Conservation (phyloP, 2,113 vertebrate genomes). For the Verasper variegatus region DNA sequence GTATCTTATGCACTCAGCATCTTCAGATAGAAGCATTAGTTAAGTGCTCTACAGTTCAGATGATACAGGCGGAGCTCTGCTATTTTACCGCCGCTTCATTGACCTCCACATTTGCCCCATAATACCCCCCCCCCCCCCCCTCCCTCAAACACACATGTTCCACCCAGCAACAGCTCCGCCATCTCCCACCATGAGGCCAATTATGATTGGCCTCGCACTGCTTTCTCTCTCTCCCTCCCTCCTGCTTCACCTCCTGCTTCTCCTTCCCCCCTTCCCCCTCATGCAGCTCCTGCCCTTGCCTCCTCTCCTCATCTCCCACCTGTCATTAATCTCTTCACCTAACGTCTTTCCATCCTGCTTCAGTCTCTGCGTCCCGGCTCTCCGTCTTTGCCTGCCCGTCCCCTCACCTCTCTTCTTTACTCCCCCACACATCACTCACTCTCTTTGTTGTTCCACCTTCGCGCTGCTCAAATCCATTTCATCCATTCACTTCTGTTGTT, state of each 20-base stretch:
- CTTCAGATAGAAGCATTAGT: conserved; percentile 28
- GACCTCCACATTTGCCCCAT: conserved; percentile 52
- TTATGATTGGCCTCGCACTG: conserved; percentile 39
- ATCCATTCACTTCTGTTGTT: no score
- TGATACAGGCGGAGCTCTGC: conserved; percentile 7
- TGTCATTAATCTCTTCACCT: conserved; percentile 30
- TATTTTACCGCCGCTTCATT: conserved; percentile 43
- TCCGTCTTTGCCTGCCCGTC: no score
- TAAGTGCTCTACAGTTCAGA: conserved; percentile 27
- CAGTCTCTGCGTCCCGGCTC: no score
- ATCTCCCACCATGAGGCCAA: conserved; percentile 57
- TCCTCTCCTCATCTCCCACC: conserved; percentile 29
- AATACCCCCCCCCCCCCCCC: conserved; percentile 7
- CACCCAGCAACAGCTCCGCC: conserved; percentile 72
- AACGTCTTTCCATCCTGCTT: not conserved
- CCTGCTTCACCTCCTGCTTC: not conserved
- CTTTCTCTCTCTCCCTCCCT: conserved; percentile 12
- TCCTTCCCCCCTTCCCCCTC: conserved; percentile 10
- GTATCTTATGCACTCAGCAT: not conserved
- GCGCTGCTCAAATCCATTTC: no score
- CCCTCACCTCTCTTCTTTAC: no score
- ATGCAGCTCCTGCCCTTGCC: not conserved
- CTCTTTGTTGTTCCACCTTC: no score
- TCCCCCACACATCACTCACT: no score
- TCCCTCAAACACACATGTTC: conserved; percentile 44